Percentiles rank a stretch among this genome's conserved stretches.
Evolutionary conservation across 2,888 invertebrate species (phyloP).

Genomic region (Brachyptera risi): DNA sequence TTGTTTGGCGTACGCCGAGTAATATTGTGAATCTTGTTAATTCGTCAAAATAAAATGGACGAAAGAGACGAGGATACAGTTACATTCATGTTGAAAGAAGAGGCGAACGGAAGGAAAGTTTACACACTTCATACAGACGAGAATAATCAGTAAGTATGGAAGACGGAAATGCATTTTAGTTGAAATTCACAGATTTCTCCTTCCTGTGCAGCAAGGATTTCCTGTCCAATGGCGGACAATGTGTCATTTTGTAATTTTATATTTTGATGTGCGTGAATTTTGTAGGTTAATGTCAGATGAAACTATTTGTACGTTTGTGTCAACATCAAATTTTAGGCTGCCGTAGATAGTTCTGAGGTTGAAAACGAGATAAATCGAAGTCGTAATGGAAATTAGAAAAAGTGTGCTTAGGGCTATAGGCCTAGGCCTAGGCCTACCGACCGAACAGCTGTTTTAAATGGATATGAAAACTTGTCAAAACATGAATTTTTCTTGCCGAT

Average conservation of each 20-base stretch:
- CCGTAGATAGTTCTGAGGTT: background rate
- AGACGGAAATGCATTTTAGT: background rate
- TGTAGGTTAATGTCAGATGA: background rate
- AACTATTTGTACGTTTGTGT: background rate
- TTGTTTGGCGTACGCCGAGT: no score
- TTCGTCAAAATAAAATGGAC: background rate
- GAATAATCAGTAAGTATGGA: background rate
- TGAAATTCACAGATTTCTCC: background rate
- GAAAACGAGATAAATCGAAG: background rate
- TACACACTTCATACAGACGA: constrained; percentile 7
- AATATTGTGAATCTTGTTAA: background rate
- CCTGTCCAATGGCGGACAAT: background rate
- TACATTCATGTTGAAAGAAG: background rate
- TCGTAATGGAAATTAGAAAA: background rate
- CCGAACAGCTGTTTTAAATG: no score
- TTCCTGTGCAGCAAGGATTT: background rate
- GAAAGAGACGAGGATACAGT: background rate
- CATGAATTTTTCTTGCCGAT: background rate
- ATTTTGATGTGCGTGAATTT: background rate
- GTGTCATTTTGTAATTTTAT: background rate
- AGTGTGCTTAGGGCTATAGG: background rate
- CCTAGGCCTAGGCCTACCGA: no score
- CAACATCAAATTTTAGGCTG: background rate
- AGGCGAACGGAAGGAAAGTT: background rate
- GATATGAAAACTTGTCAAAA: background rate